These are phyloP conservation scores for Thunnus maccoyii DNA, from an alignment of 2,113 vertebrate genomes.

Conservation along the genomic window DNA sequence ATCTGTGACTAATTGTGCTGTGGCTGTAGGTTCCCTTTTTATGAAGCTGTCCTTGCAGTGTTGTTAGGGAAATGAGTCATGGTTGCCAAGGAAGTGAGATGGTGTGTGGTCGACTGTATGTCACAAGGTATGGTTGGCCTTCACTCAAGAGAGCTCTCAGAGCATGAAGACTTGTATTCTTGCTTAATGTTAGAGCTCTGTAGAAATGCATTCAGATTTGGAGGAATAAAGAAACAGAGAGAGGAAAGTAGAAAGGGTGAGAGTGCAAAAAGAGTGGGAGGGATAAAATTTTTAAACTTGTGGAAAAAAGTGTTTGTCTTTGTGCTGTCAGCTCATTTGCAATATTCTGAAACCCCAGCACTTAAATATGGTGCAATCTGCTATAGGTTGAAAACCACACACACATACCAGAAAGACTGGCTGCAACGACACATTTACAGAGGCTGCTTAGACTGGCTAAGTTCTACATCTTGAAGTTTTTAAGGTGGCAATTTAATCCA, in stretches of 20 bases:
- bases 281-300: neutral
- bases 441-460: neutral
- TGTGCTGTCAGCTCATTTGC: neutral
- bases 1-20: conserved; percentile 55
- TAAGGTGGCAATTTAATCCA: neutral
- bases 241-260: neutral
- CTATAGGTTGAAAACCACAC: neutral
- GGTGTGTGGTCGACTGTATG: conserved; percentile 76
- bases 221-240: conserved; percentile 14
- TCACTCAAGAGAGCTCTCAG: conserved; percentile 40
- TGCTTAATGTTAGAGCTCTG: conserved; percentile 9
- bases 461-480: neutral
- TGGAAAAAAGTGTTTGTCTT: neutral
- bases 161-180: conserved; percentile 21
- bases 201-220: conserved; percentile 20
- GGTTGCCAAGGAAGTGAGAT: conserved; percentile 85
- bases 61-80: conserved; percentile 85
- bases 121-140: conserved; percentile 67
- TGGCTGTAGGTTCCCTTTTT: conserved; percentile 66
- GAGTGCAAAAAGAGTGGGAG: conserved; percentile 15
- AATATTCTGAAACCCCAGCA: conserved; percentile 5
- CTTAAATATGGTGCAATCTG: neutral
- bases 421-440: neutral
- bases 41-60: conserved; percentile 66
- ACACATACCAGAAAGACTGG: neutral